Base-by-base conservation (phyloP, 1,140 invertebrate species). In the Procambarus clarkii region DNA sequence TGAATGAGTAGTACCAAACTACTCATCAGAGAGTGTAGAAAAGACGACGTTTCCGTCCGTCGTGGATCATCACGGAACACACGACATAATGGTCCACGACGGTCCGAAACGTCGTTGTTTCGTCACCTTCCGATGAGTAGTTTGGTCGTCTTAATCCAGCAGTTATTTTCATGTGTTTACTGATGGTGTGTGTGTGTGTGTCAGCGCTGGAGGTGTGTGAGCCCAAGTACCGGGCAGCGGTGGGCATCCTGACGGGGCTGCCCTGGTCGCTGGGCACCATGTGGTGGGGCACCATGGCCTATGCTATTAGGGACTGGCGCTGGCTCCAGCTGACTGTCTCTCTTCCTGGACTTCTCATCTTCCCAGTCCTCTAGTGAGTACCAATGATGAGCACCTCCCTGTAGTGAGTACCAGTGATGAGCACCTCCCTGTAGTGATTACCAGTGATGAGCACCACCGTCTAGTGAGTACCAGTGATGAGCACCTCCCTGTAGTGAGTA, bases 131-230 rank as follows among this genome's bases (percentile, higher is more conserved):
- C 34, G 34, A 34, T 34, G 34, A 34, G 34, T 34, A 34, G 34
- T 34, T 34, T 0, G 34, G 34, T 34, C 34, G 34, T 34, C 34
- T 34, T 34, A 34, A 34, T 34, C 34, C 34, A 34, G 34, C 34
- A 34, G 34, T 34, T 34, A 34, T 34, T 34, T 34, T 34, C 34
- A 34, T 34, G 34, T 34, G 34, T 34, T 34, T 34, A 34, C 34
- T 34, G 1, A 34, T 34, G 34, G 34, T 34, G 34, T 34, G 34
- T 34, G 34, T 34, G 34, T 34, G 34, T 64, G 15, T 64, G 13
- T 64, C 58, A 83, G 81, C 54, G 9, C 18, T 83, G 81, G 81
- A 83, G 60, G 81, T 83, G 81, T 83, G 81, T 83, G 81, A 83
- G 60, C 54, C 81, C 54, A 83, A 44, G n/a, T 58, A 64, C 54